These are phyloP conservation scores for Cecropterus lyciades DNA, from an alignment of 1,140 invertebrate species.

Conservation along the genomic window DNA sequence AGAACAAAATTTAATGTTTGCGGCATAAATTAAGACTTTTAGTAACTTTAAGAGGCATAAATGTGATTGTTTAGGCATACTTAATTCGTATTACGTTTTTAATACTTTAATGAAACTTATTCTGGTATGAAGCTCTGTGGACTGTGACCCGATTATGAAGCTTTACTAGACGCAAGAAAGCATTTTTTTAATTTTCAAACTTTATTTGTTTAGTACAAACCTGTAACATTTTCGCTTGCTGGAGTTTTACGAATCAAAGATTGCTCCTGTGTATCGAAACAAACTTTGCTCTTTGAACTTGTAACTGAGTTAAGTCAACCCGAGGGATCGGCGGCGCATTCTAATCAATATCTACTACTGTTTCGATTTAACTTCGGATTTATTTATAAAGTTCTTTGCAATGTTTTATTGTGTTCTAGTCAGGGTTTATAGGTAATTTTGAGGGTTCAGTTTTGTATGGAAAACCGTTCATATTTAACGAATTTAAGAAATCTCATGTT, in stretches of 20 bases:
- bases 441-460: not conserved
- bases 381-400: conserved; percentile 3
- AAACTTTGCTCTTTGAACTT: conserved; percentile 79
- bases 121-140: too few relatives aligned
- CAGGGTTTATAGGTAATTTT: too few relatives aligned
- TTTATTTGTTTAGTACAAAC: conserved; percentile 22
- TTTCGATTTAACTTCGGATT: conserved; percentile 43
- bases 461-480: too few relatives aligned
- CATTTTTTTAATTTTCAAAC: not conserved
- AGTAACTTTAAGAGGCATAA: too few relatives aligned
- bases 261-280: conserved; percentile 38
- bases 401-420: not conserved
- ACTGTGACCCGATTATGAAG: too few relatives aligned
- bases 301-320: conserved; percentile 75
- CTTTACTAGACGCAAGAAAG: not conserved
- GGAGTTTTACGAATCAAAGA: conserved; percentile 38
- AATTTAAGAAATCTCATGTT: too few relatives aligned
- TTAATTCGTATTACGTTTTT: too few relatives aligned
- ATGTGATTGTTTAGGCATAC: too few relatives aligned
- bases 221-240: conserved; percentile 36
- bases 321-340: conserved; percentile 47
- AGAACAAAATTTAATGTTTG: too few relatives aligned
- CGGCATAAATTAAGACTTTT: too few relatives aligned
- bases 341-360: conserved; percentile 70
- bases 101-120: too few relatives aligned